Evolutionary conservation across 64 coral and sea anemone species (phyloP).

Genomic region (Catalaphyllia jardinei): DNA sequence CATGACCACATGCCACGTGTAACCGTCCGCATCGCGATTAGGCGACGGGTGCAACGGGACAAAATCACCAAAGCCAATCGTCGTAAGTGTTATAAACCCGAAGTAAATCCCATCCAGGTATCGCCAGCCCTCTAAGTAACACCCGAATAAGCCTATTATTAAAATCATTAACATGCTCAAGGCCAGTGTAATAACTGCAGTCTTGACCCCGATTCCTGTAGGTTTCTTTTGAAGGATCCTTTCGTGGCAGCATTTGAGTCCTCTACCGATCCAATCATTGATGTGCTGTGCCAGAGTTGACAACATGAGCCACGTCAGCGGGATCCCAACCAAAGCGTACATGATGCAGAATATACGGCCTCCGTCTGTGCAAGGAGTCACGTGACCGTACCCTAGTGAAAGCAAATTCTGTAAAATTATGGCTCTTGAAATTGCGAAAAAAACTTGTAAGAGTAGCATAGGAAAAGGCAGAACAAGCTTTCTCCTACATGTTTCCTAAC

Average conservation of each 20-base stretch:
- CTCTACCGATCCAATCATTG: slow-evolving; percentile 57
- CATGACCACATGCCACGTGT: slow-evolving; percentile 77
- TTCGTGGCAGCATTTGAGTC: slow-evolving; percentile 53
- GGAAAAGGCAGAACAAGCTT: no score
- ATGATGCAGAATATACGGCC: slow-evolving; percentile 89
- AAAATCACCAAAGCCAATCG: slow-evolving; percentile 97
- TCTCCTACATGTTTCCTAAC: no score
- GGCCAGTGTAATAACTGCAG: slow-evolving; percentile 54
- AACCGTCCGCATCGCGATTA: slow-evolving; percentile 65
- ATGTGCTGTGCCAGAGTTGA: slow-evolving; percentile 86
- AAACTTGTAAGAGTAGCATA: no score
- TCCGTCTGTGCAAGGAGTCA: slow-evolving; percentile 78
- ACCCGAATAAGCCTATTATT: slow-evolving; percentile 78
- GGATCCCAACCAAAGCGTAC: slow-evolving; percentile 91
- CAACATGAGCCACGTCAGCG: slow-evolving; percentile 89
- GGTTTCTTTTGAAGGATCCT: slow-evolving; percentile 50
- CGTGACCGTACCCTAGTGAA: slow-evolving; percentile 82
- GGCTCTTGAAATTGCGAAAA: no score
- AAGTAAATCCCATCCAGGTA: slow-evolving; percentile 89
- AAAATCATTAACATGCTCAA: slow-evolving; percentile 79
- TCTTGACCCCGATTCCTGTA: slow-evolving; percentile 31
- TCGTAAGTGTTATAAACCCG: slow-evolving; percentile 94
- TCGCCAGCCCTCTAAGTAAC: slow-evolving; percentile 80
- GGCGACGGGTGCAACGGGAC: slow-evolving; percentile 97
- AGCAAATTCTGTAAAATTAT: no score